A percentile compares a stretch with the other conserved stretches of the same genome.
These are phyloP conservation scores for Drosophila truncata DNA, from an alignment of 1,140 invertebrate genomes.

Conservation along the genomic window DNA sequence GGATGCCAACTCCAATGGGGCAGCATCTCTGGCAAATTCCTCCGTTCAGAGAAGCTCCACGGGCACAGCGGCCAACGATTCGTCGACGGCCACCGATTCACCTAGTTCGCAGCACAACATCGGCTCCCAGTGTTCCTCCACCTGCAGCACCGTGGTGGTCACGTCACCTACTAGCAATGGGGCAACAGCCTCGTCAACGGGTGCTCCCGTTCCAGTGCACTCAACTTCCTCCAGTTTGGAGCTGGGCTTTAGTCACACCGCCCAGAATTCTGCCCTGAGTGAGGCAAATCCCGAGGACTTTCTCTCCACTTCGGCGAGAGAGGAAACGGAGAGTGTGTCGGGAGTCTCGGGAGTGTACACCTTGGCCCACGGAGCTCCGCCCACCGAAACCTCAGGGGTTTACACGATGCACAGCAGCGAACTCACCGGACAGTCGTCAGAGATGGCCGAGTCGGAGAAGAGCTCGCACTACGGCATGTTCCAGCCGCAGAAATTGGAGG, in stretches of 20 bases:
- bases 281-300: conserved; percentile 87
- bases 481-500: conserved; percentile 75
- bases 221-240: conserved; percentile 92
- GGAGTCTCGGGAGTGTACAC: conserved; percentile 85
- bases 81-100: conserved; percentile 77
- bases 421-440: conserved; percentile 85
- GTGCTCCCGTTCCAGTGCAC: conserved; percentile 76
- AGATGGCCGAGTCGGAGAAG: conserved; percentile 85
- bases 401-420: conserved; percentile 91
- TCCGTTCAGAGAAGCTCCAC: conserved; percentile 30
- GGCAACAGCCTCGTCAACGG: conserved; percentile 81
- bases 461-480: conserved; percentile 87
- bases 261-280: conserved; percentile 92
- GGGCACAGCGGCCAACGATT: conserved; percentile 47
- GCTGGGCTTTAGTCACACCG: conserved; percentile 92
- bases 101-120: conserved; percentile 84
- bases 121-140: conserved; percentile 93
- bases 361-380: conserved; percentile 86
- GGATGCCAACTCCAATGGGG: conserved; percentile 78
- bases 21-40: conserved; percentile 23
- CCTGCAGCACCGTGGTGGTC: conserved; percentile 92
- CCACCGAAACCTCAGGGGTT: conserved; percentile 91
- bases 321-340: conserved; percentile 86
- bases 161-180: conserved; percentile 81
- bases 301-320: conserved; percentile 78